Percentiles rank a stretch among this genome's conserved stretches.
Conservation (phyloP, 1,140 invertebrate genomes). For the Dufourea novaeangliae region DNA sequence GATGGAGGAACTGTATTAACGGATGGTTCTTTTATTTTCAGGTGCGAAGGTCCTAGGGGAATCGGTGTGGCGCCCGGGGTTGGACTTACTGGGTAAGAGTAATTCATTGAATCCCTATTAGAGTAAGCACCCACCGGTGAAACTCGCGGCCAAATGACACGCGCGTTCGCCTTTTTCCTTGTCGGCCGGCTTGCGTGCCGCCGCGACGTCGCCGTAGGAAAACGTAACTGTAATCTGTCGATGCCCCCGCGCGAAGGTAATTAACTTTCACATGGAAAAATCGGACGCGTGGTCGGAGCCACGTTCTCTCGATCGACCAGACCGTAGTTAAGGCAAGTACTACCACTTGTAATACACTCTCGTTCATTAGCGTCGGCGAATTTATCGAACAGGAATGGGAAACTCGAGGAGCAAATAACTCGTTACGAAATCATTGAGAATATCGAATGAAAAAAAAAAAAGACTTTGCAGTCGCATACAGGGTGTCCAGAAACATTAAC, state of each 20-base stretch:
- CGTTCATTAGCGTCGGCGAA: too few species aligned
- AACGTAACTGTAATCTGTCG: conserved; percentile 47
- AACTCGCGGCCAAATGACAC: conserved; percentile 47
- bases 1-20: neutral
- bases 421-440: too few species aligned
- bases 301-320: neutral
- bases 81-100: conserved; percentile 55
- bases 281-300: neutral
- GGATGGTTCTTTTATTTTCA: conserved; percentile 32
- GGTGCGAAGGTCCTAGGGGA: conserved; percentile 38
- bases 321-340: too few species aligned
- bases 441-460: too few species aligned
- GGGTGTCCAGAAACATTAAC: too few species aligned
- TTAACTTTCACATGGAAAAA: conserved; percentile 28
- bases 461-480: too few species aligned
- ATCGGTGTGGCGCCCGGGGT: conserved; percentile 29
- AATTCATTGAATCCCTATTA: conserved; percentile 58
- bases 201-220: conserved; percentile 20
- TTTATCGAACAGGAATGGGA: too few species aligned
- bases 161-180: neutral
- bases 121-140: conserved; percentile 29
- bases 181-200: conserved; percentile 8
- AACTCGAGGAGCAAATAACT: too few species aligned
- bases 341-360: too few species aligned
- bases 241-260: conserved; percentile 32